Evolutionary conservation across 2,113 vertebrate species (phyloP), one percentile per base, ranked within the genome.

Genomic region (Vimba vimba): DNA sequence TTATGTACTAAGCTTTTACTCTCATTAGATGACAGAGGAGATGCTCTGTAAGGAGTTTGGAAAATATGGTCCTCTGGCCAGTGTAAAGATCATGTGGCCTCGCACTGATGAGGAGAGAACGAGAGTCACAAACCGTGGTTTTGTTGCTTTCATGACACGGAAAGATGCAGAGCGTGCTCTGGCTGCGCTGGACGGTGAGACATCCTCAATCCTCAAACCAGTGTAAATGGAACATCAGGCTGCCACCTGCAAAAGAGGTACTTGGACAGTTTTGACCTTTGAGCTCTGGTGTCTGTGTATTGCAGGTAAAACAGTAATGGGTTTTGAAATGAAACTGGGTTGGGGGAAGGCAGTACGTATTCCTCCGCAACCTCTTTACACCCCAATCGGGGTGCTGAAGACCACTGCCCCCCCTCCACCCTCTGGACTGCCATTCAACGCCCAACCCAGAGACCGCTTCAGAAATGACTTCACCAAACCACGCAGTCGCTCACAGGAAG

Each of bases 51-150:
- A 96, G 90, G 95, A 96, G 92, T 96, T 96, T 87, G 94, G 94
- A 19, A 95, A 95, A 88, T 95, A 95, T 50, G 95, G 95, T 1
- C 95, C 95, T 0, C 92, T 96, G 88, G 95, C 95, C 82, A 96
- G 95, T 17, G 95, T 96, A 52, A 96, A 96, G 93, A 96, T 96
- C 11, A 96, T 96, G 95, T 96, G 95, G 95, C 95, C 95, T 11
- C 93, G 95, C 23, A 95, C 94, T 0, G 95, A 95, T 1, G 95
- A 96, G 87, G 95, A 96, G 88, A 91, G 95, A 73, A 92, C 92
- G 62, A 85, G 95, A 85, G 94, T 94, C 39, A 94, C 94, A 19
- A 96, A 96, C 89, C 91, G 95, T 62, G 95, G 95, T 77, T 96
- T 96, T 43, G 95, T 96, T 87, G 95, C 95, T 45, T 96, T 94